phyloP scores from a whole-genome alignment of 2,113 vertebrate genomes.

The Haemorhous mexicanus region DNA sequence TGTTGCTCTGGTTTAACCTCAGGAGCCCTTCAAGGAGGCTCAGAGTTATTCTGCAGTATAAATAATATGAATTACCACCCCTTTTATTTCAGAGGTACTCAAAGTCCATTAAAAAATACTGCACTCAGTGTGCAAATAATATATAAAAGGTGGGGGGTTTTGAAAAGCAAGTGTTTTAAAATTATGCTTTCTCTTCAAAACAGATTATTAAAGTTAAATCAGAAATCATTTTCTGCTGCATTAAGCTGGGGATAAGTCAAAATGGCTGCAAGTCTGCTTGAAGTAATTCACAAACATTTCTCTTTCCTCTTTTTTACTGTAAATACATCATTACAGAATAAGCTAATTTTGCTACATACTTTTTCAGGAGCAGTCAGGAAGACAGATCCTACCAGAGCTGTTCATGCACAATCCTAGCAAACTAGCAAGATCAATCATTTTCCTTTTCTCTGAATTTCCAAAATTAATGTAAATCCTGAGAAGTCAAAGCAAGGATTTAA shows the following conservation, averaged over 20 bases:
- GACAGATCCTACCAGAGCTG: neutral
- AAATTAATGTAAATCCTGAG: slow-evolving; percentile 13
- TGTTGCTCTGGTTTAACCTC: neutral
- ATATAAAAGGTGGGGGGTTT: neutral
- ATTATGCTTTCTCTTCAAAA: neutral
- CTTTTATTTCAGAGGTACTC: neutral
- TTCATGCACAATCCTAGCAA: neutral
- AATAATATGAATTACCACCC: neutral
- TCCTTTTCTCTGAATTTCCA: neutral
- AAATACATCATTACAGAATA: neutral
- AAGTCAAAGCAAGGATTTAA: slow-evolving; percentile 31
- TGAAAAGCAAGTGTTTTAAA: neutral
- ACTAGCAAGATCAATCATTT: neutral
- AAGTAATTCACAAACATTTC: neutral
- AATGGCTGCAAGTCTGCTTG: slow-evolving; percentile 10
- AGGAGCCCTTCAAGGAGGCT: neutral
- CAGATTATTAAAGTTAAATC: neutral
- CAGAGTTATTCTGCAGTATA: neutral
- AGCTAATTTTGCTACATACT: neutral
- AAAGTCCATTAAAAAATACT: neutral
- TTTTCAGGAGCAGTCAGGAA: neutral
- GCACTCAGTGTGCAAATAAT: neutral
- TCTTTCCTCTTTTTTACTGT: neutral
- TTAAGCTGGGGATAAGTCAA: neutral
- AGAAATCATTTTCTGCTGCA: neutral